Evolutionary conservation across 2,888 invertebrate species (phyloP), one percentile per base, ranked within the genome.

Genomic region (Zygothrica quintamaculata): DNA sequence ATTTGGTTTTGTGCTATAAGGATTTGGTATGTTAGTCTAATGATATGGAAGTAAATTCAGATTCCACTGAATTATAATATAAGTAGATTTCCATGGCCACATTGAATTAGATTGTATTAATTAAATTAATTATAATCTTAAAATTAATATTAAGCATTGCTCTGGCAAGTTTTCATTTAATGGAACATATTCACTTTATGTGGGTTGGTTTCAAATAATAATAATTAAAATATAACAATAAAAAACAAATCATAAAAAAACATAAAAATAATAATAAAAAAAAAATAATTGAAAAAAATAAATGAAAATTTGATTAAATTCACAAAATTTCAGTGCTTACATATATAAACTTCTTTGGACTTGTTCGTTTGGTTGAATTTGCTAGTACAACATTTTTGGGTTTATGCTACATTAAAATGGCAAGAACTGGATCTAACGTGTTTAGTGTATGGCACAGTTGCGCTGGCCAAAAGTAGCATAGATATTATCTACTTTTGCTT

Each of bases 401-500:
- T 52, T 33, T 42, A 42, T 47, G 22, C 70, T 81, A 56, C 77
- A 48, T 55, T 57, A 69, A 22, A 80, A 82, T 87, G 81, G 88
- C 88, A 82, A 82, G 84, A 78, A 65, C 67, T 81, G 72, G 51
- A 56, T 60, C 78, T 71, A 57, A 47, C 47, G 61, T 58, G 57
- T 37, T 74, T 48, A 56, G 39, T 62, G 46, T 84, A 81, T 81
- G 80, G 80, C 80, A 81, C 80, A 62, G 36, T 64, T 31, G 48
- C 65, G 36, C 16, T 13, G n/a, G 25, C 13, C 2, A 29, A 18
- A 31, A 39, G 31, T 60, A 16, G 39, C 8, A 25, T 7, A 44
- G 16, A 33, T 26, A 55, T 48, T 26, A n/a, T 62, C 58, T 85
- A 87, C 67, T 88, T 87, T 59, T 90, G 88, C 40, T 89, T 89